Evolutionary conservation across 1,140 invertebrate genomes (phyloP).

Genomic region (Brachionus koreanus): DNA sequence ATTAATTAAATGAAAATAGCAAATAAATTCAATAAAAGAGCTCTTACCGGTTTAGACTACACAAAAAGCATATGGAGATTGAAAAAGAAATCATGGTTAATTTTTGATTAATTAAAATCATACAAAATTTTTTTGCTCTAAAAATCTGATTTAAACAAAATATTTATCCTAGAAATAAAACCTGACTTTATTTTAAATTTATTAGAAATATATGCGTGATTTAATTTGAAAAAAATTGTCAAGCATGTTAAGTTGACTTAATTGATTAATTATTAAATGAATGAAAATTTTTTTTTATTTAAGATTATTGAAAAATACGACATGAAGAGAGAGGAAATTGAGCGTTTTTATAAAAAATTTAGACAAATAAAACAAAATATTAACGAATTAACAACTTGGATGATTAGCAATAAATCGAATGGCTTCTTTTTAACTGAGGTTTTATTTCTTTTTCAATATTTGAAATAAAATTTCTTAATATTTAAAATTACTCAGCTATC

Average conservation of each 20-base stretch:
- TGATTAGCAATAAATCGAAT: neutral
- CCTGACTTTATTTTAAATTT: too few species aligned
- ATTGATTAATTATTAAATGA: neutral
- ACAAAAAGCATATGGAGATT: neutral
- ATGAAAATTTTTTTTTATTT: neutral
- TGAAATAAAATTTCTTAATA: neutral
- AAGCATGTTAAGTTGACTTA: neutral
- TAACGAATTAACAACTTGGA: neutral
- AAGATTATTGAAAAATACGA: constrained; percentile 22
- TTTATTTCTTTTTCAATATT: neutral
- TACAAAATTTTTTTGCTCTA: neutral
- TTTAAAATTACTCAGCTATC: neutral
- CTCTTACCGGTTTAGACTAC: neutral
- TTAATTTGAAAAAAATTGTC: neutral
- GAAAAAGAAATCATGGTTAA: neutral
- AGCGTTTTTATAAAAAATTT: constrained; percentile 8
- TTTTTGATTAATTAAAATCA: neutral
- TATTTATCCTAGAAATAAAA: neutral
- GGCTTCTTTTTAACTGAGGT: neutral
- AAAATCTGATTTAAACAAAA: too few species aligned
- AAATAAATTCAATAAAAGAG: neutral
- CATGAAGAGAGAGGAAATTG: neutral
- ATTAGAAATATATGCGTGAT: too few species aligned
- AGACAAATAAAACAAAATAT: neutral
- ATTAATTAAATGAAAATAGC: neutral